These are phyloP conservation scores for Temnothorax longispinosus DNA, from an alignment of 1,140 invertebrate species.

Conservation along the genomic window DNA sequence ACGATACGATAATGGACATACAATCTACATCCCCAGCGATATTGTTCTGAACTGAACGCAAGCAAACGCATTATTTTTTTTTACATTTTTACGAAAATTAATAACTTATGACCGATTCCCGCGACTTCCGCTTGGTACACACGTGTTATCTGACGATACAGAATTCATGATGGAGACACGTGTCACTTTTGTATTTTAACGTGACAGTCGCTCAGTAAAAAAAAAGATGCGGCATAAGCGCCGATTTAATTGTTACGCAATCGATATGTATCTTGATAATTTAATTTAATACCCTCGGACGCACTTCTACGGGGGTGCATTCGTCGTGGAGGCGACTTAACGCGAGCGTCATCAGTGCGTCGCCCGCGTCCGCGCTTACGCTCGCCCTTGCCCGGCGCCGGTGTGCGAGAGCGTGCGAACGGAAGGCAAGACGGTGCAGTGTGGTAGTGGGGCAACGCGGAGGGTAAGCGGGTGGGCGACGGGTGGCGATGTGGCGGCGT, in stretches of 20 bases:
- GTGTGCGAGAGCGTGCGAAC: conserved; percentile 54
- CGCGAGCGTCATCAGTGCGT: conserved; percentile 20
- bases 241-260: not conserved
- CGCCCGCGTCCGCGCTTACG: not conserved
- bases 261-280: not conserved
- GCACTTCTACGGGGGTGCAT: not conserved
- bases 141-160: not conserved
- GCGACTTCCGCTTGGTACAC: not conserved
- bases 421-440: conserved; percentile 73
- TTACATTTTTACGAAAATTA: not conserved
- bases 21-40: not conserved
- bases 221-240: not conserved
- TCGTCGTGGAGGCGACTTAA: conserved; percentile 13
- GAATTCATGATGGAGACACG: conserved; percentile 1
- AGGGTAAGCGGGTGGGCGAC: conserved; percentile 57
- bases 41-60: not conserved
- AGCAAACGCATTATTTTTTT: not conserved
- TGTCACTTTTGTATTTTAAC: not conserved
- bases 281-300: not conserved
- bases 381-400: not conserved
- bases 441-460: conserved; percentile 73
- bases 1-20: conserved; percentile 26
- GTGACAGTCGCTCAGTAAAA: not conserved
- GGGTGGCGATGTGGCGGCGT: conserved; percentile 74
- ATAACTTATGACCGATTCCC: not conserved